Conservation (phyloP, 2,888 invertebrate species). For the Meganola albula region DNA sequence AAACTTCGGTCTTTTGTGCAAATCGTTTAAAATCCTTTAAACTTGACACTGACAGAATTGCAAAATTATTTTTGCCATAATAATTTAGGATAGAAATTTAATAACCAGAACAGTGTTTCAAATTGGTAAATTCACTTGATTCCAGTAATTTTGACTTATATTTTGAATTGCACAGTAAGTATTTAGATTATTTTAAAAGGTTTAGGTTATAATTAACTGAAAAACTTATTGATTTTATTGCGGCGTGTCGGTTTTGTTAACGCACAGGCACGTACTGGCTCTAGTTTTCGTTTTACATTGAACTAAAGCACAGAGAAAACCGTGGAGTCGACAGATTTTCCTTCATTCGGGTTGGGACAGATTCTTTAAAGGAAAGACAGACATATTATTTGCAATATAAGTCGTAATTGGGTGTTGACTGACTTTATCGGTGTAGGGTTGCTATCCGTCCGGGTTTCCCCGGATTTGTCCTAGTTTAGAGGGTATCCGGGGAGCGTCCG, state of each 20-base stretch:
- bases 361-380: neutral
- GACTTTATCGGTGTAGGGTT: neutral
- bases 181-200: slow-evolving; percentile 7
- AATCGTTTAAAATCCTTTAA: too few species aligned
- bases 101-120: neutral
- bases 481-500: neutral
- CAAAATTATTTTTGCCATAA: neutral
- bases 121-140: too few species aligned
- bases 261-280: slow-evolving; percentile 51
- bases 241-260: slow-evolving; percentile 46
- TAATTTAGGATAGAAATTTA: neutral
- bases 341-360: neutral
- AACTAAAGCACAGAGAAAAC: slow-evolving; percentile 21
- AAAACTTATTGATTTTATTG: slow-evolving; percentile 23
- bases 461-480: neutral
- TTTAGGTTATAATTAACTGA: slow-evolving; percentile 4
- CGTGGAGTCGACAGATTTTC: slow-evolving; percentile 23
- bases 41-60: too few species aligned
- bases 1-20: too few species aligned
- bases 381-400: neutral
- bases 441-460: neutral
- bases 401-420: neutral
- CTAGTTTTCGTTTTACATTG: slow-evolving; percentile 48
- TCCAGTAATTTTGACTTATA: too few species aligned
- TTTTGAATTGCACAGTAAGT: neutral